Evolutionary conservation across 30 jellyfish, hydroid and myxozoan species (phyloP).

Genomic region (Nemopilema nomurai): DNA sequence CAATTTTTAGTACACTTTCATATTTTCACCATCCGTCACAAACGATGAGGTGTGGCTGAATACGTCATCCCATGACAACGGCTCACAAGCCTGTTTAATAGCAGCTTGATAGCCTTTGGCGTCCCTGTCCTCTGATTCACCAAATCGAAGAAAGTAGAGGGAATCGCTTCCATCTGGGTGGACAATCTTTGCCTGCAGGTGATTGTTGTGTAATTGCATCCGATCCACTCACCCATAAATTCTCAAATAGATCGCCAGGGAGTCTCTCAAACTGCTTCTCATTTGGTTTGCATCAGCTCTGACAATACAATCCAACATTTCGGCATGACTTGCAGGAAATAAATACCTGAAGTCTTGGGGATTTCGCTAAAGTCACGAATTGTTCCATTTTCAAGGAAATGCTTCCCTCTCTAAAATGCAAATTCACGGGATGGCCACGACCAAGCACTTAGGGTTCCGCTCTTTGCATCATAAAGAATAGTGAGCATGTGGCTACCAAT

Average conservation of each 20-base stretch:
- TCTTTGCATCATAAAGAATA: background rate
- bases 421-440: background rate
- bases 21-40: constrained; percentile 47
- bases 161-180: constrained; percentile 22
- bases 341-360: background rate
- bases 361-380: background rate
- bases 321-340: background rate
- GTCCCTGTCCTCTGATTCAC: constrained; percentile 14
- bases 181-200: constrained; percentile 4
- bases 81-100: constrained; percentile 37
- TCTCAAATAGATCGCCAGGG: background rate
- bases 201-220: constrained; percentile 6
- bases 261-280: background rate
- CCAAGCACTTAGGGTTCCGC: background rate
- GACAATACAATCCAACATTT: background rate
- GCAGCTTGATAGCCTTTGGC: constrained; percentile 38
- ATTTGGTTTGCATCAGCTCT: background rate
- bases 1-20: constrained; percentile 55
- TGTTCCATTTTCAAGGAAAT: background rate
- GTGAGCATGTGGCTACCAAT: background rate
- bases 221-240: constrained; percentile 20
- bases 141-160: constrained; percentile 26
- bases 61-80: constrained; percentile 19
- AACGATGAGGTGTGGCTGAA: constrained; percentile 18
- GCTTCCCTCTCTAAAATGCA: background rate